Percentiles rank a stretch among this genome's conserved stretches.
These are phyloP conservation scores for Schizopygopsis malacanthus DNA, from an alignment of 2,797 vertebrate species.

Conservation along the genomic window DNA sequence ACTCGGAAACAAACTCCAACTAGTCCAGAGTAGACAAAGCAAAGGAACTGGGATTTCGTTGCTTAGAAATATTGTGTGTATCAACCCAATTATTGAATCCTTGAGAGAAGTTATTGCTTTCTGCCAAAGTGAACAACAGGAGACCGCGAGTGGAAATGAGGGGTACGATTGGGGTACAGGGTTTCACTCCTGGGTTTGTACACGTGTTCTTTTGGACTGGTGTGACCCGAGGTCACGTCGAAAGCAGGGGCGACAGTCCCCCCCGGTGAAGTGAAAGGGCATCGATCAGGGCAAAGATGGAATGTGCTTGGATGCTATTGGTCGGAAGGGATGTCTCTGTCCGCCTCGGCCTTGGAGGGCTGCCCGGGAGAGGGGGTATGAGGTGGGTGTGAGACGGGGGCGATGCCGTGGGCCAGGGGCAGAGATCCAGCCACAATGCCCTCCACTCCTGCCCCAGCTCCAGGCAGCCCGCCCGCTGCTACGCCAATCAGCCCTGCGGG, in stretches of 20 bases:
- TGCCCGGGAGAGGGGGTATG: constrained; percentile 91
- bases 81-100: constrained; percentile 80
- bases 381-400: constrained; percentile 87
- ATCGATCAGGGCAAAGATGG: constrained; percentile 72
- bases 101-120: constrained; percentile 86
- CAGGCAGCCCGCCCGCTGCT: constrained; percentile 84
- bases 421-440: constrained; percentile 85
- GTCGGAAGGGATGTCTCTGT: constrained; percentile 95
- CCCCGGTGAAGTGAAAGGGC: constrained; percentile 54
- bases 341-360: constrained; percentile 89
- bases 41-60: constrained; percentile 48
- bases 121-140: constrained; percentile 61
- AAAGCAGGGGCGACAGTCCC: constrained; percentile 51
- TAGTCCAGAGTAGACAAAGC: constrained; percentile 56
- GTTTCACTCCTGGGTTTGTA: constrained; percentile 72
- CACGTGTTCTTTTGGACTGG: constrained; percentile 74
- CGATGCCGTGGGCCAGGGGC: constrained; percentile 81
- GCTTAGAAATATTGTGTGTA: constrained; percentile 58
- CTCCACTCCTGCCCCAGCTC: constrained; percentile 84
- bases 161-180: constrained; percentile 56
- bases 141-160: constrained; percentile 47
- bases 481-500: constrained; percentile 88
- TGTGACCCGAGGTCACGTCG: constrained; percentile 68
- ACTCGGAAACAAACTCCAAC: constrained; percentile 57
- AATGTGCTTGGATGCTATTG: constrained; percentile 90